Percentiles rank a stretch among this genome's conserved stretches.
phyloP scores from a whole-genome alignment of 2,113 vertebrate genomes.

The Parus major region DNA sequence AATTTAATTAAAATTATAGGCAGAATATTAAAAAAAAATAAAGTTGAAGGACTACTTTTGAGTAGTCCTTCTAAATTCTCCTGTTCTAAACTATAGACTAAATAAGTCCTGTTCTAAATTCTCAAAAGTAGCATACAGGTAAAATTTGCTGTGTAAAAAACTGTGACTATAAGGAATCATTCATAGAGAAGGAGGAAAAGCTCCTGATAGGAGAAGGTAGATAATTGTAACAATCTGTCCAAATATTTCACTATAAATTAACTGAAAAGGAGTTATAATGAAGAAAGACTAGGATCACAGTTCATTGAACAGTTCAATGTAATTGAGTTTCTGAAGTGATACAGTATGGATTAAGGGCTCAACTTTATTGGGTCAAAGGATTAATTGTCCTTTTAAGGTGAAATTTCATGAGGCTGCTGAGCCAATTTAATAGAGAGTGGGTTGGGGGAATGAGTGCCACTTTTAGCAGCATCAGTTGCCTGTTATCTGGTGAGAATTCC shows the following conservation, averaged over 20 bases:
- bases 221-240: constrained; percentile 39
- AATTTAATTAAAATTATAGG: neutral
- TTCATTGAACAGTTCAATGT: neutral
- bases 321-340: constrained; percentile 2
- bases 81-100: too few species aligned
- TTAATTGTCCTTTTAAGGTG: constrained; percentile 15
- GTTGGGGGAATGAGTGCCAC: neutral
- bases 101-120: too few species aligned
- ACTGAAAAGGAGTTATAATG: neutral
- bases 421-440: neutral
- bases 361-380: neutral
- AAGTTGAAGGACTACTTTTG: neutral
- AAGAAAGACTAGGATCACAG: neutral
- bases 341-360: constrained; percentile 2
- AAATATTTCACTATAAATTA: constrained; percentile 40
- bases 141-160: neutral
- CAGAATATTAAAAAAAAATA: neutral
- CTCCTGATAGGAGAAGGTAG: neutral
- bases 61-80: too few species aligned
- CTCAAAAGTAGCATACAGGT: neutral
- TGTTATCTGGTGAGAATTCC: neutral
- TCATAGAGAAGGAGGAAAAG: neutral
- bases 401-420: neutral
- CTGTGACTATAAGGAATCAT: neutral
- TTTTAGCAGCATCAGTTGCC: neutral